These are phyloP conservation scores for Alectoris magna DNA, from an alignment of 2,797 vertebrate species.

Conservation along the genomic window DNA sequence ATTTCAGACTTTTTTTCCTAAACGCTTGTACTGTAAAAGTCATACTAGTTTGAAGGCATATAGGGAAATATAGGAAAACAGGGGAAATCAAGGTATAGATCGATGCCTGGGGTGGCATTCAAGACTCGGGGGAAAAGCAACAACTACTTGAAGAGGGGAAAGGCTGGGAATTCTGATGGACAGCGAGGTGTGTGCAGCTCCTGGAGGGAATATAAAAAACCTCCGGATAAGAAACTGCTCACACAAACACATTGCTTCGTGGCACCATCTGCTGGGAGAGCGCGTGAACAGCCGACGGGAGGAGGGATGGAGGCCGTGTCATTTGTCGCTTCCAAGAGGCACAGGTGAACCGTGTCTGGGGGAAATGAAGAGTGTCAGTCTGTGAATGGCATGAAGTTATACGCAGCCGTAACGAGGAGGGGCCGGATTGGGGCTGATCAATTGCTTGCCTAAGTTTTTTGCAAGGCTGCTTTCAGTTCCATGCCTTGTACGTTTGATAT, in stretches of 20 bases:
- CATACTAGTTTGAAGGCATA: accelerated
- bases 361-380: neutral
- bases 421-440: neutral
- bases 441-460: neutral
- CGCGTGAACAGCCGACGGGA: neutral
- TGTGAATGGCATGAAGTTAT: neutral
- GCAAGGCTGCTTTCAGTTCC: neutral
- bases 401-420: neutral
- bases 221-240: neutral
- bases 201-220: neutral
- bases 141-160: accelerated
- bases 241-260: neutral
- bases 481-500: neutral
- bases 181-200: accelerated
- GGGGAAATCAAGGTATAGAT: neutral
- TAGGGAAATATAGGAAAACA: neutral
- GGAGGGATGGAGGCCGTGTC: accelerated
- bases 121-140: accelerated
- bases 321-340: neutral
- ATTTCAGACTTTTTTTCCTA: accelerated
- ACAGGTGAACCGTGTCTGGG: neutral
- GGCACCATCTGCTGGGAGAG: constrained; percentile 43
- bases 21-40: neutral
- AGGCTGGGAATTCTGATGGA: neutral
- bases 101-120: neutral